Conservation (phyloP, 2,113 vertebrate genomes). For the Malurus elegans region DNA sequence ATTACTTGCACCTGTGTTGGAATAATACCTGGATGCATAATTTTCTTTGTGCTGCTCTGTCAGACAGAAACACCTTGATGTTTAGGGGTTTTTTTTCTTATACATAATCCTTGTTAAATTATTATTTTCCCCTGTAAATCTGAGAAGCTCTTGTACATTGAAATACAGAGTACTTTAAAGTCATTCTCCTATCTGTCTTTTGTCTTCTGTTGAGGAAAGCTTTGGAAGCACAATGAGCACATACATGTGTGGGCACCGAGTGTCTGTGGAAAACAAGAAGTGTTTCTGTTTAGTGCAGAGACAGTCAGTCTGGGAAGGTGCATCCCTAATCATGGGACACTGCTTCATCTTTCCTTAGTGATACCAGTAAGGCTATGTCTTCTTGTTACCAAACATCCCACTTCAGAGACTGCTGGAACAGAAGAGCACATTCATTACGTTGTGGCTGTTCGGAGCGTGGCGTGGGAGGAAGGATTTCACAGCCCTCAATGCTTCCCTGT, state of each 20-base stretch:
- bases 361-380: background rate
- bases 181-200: background rate
- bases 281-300: background rate
- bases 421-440: background rate
- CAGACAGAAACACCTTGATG: background rate
- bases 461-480: background rate
- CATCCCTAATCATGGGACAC: background rate
- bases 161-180: background rate
- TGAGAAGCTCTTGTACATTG: background rate
- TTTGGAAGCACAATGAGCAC: background rate
- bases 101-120: background rate
- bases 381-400: background rate
- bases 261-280: background rate
- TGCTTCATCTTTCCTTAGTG: background rate
- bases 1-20: background rate
- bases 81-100: accelerated
- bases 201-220: background rate
- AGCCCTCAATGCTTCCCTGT: background rate
- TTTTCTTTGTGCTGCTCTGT: background rate
- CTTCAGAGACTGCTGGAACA: background rate
- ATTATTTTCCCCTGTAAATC: background rate
- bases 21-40: background rate
- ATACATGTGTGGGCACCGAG: background rate
- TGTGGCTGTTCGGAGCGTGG: background rate
- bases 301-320: background rate